Percentiles rank a stretch among this genome's conserved stretches.
Evolutionary conservation across 2,888 invertebrate species (phyloP).

Genomic region (Odontothrips loti): DNA sequence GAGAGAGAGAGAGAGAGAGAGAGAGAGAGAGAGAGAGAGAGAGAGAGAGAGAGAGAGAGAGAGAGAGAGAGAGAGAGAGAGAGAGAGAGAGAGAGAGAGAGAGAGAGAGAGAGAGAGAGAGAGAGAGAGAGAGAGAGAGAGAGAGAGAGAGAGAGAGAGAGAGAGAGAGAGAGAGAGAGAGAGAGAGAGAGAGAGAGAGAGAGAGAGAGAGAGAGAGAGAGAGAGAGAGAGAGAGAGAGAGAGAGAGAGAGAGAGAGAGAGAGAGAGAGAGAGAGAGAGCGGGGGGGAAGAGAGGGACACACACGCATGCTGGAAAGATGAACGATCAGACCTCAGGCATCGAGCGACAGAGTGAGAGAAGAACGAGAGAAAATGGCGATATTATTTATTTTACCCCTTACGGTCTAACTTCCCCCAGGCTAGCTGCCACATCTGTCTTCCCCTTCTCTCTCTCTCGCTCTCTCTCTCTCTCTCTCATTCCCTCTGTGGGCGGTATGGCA

Average conservation of each 20-base stretch:
- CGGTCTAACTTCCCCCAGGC: slow-evolving; percentile 6
- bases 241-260: not conserved
- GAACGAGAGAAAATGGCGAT: slow-evolving; percentile 4
- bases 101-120: not conserved
- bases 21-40: not conserved
- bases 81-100: not conserved
- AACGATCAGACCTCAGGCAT: not conserved
- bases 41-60: not conserved
- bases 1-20: not conserved
- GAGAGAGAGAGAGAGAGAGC: not conserved
- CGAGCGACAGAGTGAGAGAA: not conserved
- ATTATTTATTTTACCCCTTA: slow-evolving; percentile 27
- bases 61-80: not conserved
- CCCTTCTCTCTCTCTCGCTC: not conserved
- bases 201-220: not conserved
- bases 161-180: not conserved
- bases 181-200: not conserved
- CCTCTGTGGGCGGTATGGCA: not conserved
- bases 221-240: not conserved
- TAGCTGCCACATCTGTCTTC: slow-evolving; percentile 19
- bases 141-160: not conserved
- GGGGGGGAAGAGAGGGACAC: no score
- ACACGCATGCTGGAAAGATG: no score
- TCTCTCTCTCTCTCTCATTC: not conserved
- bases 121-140: not conserved